These are phyloP conservation scores for Epinephelus awoara DNA, from an alignment of 2,797 vertebrate species.

Conservation along the genomic window DNA sequence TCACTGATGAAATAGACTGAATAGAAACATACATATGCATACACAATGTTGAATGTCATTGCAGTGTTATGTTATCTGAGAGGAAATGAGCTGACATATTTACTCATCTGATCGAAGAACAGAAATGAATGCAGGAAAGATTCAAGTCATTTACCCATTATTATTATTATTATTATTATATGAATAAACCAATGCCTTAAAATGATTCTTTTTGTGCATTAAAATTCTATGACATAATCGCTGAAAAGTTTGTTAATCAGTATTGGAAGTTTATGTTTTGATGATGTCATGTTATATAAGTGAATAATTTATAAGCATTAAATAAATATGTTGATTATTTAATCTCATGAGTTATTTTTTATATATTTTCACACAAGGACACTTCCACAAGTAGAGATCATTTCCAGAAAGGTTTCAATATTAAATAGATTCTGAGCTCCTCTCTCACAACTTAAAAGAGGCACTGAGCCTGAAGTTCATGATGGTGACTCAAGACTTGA, in stretches of 20 bases:
- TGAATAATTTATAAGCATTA: slow-evolving; percentile 29
- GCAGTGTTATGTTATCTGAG: slow-evolving; percentile 15
- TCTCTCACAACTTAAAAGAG: too few relatives aligned
- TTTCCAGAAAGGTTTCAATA: too few relatives aligned
- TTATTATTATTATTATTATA: not conserved
- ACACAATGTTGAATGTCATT: not conserved
- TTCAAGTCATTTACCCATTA: not conserved
- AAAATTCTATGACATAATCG: not conserved
- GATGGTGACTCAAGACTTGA: too few relatives aligned
- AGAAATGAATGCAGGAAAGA: not conserved
- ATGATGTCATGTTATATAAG: slow-evolving; percentile 13
- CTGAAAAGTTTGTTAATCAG: slow-evolving; percentile 14
- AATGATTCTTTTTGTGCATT: not conserved
- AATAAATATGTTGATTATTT: slow-evolving; percentile 36
- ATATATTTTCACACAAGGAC: not conserved
- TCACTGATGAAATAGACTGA: slow-evolving; percentile 16
- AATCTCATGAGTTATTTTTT: not conserved
- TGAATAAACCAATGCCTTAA: slow-evolving; percentile 21
- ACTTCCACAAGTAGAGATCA: not conserved
- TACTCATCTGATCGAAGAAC: not conserved
- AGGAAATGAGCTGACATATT: not conserved
- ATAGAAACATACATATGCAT: not conserved
- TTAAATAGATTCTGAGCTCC: too few relatives aligned
- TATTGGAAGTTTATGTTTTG: not conserved
- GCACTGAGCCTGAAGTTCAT: too few relatives aligned